These are phyloP conservation scores for Vollenhovia emeryi DNA, from an alignment of 1,140 invertebrate species.

Conservation along the genomic window DNA sequence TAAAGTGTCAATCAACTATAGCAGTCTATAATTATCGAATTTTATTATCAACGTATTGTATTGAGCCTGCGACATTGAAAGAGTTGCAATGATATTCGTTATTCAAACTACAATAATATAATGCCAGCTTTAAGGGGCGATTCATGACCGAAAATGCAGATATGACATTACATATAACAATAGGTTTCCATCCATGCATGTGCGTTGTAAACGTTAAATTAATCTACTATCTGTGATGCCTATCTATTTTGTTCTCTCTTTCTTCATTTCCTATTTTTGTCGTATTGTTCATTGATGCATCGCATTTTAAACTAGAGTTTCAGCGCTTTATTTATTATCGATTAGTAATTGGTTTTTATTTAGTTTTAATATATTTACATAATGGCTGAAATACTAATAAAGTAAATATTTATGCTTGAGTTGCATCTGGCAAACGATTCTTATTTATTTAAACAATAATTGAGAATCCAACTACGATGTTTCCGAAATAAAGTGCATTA, in stretches of 20 bases:
- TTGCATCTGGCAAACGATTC: background rate
- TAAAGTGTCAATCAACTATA: conserved; percentile 1
- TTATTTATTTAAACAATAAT: conserved; percentile 10
- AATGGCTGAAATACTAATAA: background rate
- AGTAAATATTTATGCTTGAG: background rate
- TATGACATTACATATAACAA: conserved; percentile 64
- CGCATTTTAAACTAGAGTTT: background rate
- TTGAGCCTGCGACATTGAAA: conserved; percentile 23
- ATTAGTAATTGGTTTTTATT: background rate
- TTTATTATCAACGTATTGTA: background rate
- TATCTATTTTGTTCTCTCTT: background rate
- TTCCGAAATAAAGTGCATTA: background rate
- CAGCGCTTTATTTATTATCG: background rate
- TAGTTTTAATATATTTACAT: background rate
- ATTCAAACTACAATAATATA: conserved; percentile 33
- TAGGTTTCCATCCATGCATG: conserved; percentile 69
- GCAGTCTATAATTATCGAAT: background rate
- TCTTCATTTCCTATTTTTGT: background rate
- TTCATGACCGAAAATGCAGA: conserved; percentile 66
- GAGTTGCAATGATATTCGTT: conserved; percentile 47
- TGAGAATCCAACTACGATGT: background rate
- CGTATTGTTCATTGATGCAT: background rate
- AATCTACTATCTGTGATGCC: conserved; percentile 67
- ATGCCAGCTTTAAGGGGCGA: conserved; percentile 65
- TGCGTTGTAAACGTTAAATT: conserved; percentile 69